Conservation (phyloP, 2,113 vertebrate genomes). For the Drymodes brunneopygia region DNA sequence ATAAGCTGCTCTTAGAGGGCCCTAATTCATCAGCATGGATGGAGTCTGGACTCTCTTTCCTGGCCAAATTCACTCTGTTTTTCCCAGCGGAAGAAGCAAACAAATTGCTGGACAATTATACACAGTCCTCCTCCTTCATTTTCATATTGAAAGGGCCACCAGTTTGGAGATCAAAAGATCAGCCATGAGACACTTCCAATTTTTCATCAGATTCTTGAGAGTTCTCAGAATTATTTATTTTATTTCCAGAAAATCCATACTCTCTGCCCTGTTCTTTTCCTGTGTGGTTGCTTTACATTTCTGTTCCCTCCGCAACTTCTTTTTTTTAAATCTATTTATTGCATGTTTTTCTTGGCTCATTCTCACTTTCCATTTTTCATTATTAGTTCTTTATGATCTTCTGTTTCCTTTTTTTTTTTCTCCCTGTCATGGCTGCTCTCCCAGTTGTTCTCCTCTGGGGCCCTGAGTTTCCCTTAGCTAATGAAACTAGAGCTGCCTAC, state of each 20-base stretch:
- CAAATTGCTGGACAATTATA: not conserved
- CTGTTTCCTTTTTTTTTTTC: conserved; percentile 69
- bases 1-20: conserved; percentile 22
- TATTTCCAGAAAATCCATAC: conserved; percentile 27
- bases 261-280: conserved; percentile 41
- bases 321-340: conserved; percentile 72
- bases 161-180: conserved; percentile 7
- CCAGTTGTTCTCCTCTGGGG: conserved; percentile 76
- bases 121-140: not conserved
- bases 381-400: conserved; percentile 82
- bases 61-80: not conserved
- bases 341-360: conserved; percentile 80
- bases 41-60: not conserved
- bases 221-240: conserved; percentile 39
- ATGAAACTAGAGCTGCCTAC: conserved; percentile 74
- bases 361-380: conserved; percentile 80
- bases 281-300: conserved; percentile 22
- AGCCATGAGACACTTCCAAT: not conserved
- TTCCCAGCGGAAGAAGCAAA: not conserved
- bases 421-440: conserved; percentile 71
- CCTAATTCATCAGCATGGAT: not conserved
- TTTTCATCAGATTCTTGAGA: not conserved
- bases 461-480: conserved; percentile 70
- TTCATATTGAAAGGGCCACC: not conserved
- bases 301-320: not conserved